Evolutionary conservation across 2,888 invertebrate species (phyloP), one percentile per base, ranked within the genome.

Genomic region (Drosophila dives): DNA sequence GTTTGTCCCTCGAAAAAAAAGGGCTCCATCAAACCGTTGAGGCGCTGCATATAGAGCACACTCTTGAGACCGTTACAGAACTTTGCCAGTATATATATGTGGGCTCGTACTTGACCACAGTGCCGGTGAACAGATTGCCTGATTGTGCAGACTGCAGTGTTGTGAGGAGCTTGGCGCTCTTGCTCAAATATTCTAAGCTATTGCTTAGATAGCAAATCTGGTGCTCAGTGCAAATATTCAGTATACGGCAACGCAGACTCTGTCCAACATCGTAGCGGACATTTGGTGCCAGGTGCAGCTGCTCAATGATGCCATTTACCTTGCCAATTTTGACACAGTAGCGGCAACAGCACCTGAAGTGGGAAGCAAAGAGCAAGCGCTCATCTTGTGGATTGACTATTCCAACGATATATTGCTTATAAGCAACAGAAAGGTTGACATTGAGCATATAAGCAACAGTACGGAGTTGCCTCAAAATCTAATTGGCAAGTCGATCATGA

Each of bases 141-240:
- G 94, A 74, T 45, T 93, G 91, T 0, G 94, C 95, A 11, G 95
- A 92, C 0, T 94, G 90, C 54, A 94, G 93, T 2, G 93, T 92
- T 1, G 88, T 91, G 7, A 97, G 92, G 38, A 95, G 92, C 20
- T 94, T 93, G 2, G 94, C 88, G 0, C 94, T 93, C 0, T 94
- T 94, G 0, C 94, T 91, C 70, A 97, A 91, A 12, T 97, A 94
- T 3, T 95, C 94, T 4, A 94, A 94, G 82, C 96, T 96, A 83
- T 96, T 92, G 0, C 96, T 96, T 26, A 97, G 93, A 59, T 94
- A 91, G 2, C 95, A 91, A 5, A 93, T 93, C 32, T 93, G 93
- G 23, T 92, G 93, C 0, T 91, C 93, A 0, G 85, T 68, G 75
- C 94, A 94, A 5, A 94, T 88, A 0, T 91, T 91, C 38, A 96